These are phyloP conservation scores for Macquaria australasica DNA, from an alignment of 2,113 vertebrate species.

Conservation along the genomic window DNA sequence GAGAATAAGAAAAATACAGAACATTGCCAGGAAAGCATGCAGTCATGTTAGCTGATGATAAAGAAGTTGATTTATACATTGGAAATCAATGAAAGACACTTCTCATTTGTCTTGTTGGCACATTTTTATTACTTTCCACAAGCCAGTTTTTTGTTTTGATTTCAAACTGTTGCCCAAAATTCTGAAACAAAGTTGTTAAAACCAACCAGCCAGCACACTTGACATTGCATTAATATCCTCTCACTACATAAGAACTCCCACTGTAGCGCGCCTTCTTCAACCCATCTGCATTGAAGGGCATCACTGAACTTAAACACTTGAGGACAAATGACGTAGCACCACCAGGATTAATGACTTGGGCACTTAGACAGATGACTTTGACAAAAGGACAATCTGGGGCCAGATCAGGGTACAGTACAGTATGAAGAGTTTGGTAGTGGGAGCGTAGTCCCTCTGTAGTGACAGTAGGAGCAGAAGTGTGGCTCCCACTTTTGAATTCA, in stretches of 20 bases:
- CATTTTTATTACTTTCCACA: neutral
- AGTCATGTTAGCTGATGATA: neutral
- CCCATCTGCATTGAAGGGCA: slow-evolving; percentile 26
- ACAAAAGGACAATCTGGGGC: slow-evolving; percentile 1
- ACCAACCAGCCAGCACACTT: neutral
- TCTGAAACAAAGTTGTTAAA: slow-evolving; percentile 6
- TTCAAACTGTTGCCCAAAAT: neutral
- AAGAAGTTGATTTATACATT: neutral
- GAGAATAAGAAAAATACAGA: neutral
- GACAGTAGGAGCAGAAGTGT: slow-evolving; percentile 21
- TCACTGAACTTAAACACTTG: slow-evolving; percentile 36
- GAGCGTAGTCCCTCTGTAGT: slow-evolving; percentile 7
- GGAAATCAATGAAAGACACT: neutral
- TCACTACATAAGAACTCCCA: slow-evolving; percentile 9
- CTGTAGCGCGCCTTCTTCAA: slow-evolving; percentile 10
- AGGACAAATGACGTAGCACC: slow-evolving; percentile 35
- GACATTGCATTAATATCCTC: slow-evolving; percentile 16
- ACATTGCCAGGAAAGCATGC: too few relatives aligned
- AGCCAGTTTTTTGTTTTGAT: neutral
- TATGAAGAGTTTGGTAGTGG: neutral
- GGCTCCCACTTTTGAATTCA: slow-evolving; percentile 43
- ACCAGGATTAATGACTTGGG: slow-evolving; percentile 41
- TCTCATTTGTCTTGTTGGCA: neutral
- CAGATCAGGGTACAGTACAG: neutral
- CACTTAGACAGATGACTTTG: slow-evolving; percentile 40